Conservation (phyloP, 2,113 vertebrate genomes). For the Actinemys pallida region DNA sequence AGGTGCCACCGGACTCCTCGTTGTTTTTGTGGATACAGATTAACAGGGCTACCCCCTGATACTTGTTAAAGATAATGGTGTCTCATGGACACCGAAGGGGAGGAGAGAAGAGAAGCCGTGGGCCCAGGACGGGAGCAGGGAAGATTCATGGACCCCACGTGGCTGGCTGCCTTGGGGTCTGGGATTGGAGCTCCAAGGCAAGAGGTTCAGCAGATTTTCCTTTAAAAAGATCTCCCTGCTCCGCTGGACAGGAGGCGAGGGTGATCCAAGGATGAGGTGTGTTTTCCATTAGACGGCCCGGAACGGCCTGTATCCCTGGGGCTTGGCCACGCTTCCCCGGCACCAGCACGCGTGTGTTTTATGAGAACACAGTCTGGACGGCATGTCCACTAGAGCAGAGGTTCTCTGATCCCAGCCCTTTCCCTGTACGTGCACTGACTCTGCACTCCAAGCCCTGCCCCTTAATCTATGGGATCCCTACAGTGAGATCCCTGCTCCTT, state of each 20-base stretch:
- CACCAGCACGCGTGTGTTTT: fast-evolving
- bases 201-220: background rate
- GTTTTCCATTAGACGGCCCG: background rate
- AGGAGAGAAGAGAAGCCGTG: background rate
- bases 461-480: fast-evolving
- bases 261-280: background rate
- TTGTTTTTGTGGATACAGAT: too few species aligned
- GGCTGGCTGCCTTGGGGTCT: background rate
- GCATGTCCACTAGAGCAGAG: background rate
- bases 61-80: background rate
- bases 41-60: too few species aligned
- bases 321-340: background rate
- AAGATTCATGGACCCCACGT: background rate
- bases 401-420: background rate
- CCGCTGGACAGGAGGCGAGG: background rate
- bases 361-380: background rate
- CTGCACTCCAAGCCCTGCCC: background rate
- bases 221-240: background rate
- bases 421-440: background rate
- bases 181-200: background rate
- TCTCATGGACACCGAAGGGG: background rate
- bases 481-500: background rate
- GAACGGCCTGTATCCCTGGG: background rate
- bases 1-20: too few species aligned
- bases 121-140: background rate